A percentile compares a stretch with the other conserved stretches of the same genome.
Conservation (phyloP, 1,140 invertebrate species). For the Zaprionus gabonicus region DNA sequence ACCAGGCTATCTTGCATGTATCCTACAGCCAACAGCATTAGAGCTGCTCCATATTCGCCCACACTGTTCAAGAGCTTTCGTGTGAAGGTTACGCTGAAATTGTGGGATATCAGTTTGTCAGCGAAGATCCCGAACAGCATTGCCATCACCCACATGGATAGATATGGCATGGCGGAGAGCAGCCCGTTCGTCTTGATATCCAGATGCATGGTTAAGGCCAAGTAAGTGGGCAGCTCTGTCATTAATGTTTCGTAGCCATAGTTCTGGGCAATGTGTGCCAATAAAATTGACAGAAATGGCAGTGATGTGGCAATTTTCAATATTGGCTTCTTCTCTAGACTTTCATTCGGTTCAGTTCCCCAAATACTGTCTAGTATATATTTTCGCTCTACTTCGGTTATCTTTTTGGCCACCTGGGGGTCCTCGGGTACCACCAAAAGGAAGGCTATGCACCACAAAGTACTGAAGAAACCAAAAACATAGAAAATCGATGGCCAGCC, state of each 20-base stretch:
- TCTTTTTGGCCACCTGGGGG: conserved; percentile 94
- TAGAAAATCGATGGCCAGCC: conserved; percentile 95
- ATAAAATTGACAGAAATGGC: conserved; percentile 92
- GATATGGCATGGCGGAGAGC: conserved; percentile 91
- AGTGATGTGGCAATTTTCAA: conserved; percentile 91
- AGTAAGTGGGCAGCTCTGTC: conserved; percentile 96
- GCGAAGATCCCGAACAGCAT: conserved; percentile 91
- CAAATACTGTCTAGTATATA: conserved; percentile 25
- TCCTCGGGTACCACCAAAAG: conserved; percentile 91
- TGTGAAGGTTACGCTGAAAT: conserved; percentile 89
- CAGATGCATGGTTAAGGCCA: conserved; percentile 97
- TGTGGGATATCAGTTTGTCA: conserved; percentile 90
- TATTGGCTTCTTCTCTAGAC: conserved; percentile 91
- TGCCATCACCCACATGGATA: conserved; percentile 94
- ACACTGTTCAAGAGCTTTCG: conserved; percentile 92
- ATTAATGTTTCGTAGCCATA: conserved; percentile 95
- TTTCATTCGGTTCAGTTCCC: conserved; percentile 74
- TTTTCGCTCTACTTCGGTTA: conserved; percentile 89
- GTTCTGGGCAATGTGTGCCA: conserved; percentile 93
- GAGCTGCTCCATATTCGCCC: conserved; percentile 90
- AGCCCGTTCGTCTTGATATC: conserved; percentile 93
- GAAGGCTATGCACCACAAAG: conserved; percentile 93
- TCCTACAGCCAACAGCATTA: conserved; percentile 89
- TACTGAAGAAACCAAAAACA: conserved; percentile 91
- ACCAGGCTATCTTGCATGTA: conserved; percentile 90